Evolutionary conservation across 2,888 invertebrate species (phyloP), one percentile per base, ranked within the genome.

Genomic region (Blomia tropicalis): DNA sequence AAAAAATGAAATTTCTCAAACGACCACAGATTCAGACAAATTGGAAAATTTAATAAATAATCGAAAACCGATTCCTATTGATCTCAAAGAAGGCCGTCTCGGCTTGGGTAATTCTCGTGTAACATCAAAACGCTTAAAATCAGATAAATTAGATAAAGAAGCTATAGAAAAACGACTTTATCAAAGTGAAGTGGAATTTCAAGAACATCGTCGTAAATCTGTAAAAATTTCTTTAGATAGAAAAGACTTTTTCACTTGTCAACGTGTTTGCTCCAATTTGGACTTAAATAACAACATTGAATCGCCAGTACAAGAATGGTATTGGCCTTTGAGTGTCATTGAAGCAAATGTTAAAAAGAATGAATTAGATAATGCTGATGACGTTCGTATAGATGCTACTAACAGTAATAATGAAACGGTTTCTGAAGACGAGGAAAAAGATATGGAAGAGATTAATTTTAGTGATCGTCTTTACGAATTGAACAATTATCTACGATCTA

Each of bases 161-260:
- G 54, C 4, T n/a, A 27, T 7, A 4, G n/a, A 54, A n/a, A 7
- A n/a, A 30, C 11, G 17, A 7, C 17, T 30, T 23, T 4, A 54
- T n/a, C 54, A 56, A 31, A 56, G 14, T 22, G 27, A 31, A 30
- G 1, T 14, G 4, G 56, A 56, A 31, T 56, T 56, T 56, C 36
- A 14, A 4, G 25, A n/a, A 19, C 2, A 31, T 32, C 17, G 23
- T 19, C 2, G 25, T 11, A 29, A 31, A 31, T 29, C 14, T 19
- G 11, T 14, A 23, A 14, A 19, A 25, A 25, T 14, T 19, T 25
- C 17, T 19, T 25, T 56, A 17, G 36, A 27, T 2, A n/a, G 29
- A 31, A 56, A 56, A 36, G 56, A 56, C 29, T 56, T 19, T 25
- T 56, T 56, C 29, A 27, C 31, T 19, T 56, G 25, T 19, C 56